These are phyloP conservation scores for Omphaloscelis lunosa DNA, from an alignment of 2,888 invertebrate genomes.

Conservation along the genomic window DNA sequence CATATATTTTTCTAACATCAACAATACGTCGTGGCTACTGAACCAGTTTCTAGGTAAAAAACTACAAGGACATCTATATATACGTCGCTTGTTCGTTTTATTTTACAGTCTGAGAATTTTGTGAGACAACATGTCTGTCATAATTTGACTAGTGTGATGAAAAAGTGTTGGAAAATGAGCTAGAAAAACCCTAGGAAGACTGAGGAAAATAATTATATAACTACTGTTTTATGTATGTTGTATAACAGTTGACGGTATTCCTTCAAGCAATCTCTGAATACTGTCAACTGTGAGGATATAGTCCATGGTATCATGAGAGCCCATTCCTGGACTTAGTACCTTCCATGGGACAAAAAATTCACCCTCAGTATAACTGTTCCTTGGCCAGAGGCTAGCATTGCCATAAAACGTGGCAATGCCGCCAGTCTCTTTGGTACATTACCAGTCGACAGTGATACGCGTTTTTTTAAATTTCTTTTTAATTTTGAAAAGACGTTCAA, in stretches of 20 bases:
- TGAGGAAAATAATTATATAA: neutral
- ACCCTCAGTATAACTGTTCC: no score
- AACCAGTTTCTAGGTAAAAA: constrained; percentile 61
- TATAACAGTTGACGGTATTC: neutral
- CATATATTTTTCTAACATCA: constrained; percentile 7
- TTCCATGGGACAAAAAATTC: neutral
- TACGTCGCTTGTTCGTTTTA: constrained; percentile 13
- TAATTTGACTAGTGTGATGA: neutral
- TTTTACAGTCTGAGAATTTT: constrained; percentile 25
- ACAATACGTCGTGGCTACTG: neutral
- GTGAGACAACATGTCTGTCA: neutral
- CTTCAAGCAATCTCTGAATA: neutral
- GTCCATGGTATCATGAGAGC: neutral
- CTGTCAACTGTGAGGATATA: neutral
- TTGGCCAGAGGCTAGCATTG: no score
- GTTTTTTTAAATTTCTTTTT: no score
- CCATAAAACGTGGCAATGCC: no score
- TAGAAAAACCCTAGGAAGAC: neutral
- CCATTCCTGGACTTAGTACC: no score
- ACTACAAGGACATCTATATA: constrained; percentile 59
- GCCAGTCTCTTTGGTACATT: no score
- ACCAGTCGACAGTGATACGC: no score
- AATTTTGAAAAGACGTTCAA: no score
- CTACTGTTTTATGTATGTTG: no score
- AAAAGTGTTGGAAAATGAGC: neutral